Evolutionary conservation across 2,888 invertebrate genomes (phyloP).

Genomic region (Scotopteryx bipunctaria): DNA sequence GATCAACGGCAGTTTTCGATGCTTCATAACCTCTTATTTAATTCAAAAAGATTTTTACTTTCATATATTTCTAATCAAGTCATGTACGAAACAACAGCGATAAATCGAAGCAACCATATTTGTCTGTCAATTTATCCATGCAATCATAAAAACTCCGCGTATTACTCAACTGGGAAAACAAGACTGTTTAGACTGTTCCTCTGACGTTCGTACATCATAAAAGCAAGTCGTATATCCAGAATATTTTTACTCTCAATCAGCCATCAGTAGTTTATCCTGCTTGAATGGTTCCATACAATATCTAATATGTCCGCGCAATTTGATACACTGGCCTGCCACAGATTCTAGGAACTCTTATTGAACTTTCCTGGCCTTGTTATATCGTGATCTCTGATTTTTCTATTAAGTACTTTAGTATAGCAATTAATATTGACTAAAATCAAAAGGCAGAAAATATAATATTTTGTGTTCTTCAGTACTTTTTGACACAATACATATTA

Average conservation of each 20-base stretch:
- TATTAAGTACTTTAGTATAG: no score
- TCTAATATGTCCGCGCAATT: slow-evolving; percentile 39
- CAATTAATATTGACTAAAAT: no score
- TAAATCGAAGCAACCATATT: slow-evolving; percentile 6
- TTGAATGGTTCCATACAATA: slow-evolving; percentile 37
- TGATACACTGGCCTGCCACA: slow-evolving; percentile 28
- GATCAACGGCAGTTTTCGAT: no score
- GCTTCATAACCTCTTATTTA: no score
- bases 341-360: background rate
- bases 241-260: slow-evolving; percentile 36
- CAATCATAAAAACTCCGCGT: slow-evolving; percentile 25
- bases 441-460: no score
- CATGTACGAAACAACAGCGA: slow-evolving; percentile 11
- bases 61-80: no score
- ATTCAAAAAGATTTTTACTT: no score
- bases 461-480: no score
- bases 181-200: slow-evolving; percentile 29
- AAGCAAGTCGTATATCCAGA: slow-evolving; percentile 35
- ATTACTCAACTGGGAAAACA: slow-evolving; percentile 31
- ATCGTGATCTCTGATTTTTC: no score
- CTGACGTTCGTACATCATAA: slow-evolving; percentile 33
- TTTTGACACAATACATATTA: no score
- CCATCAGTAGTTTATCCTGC: slow-evolving; percentile 36
- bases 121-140: slow-evolving; percentile 19
- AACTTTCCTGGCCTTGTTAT: slow-evolving; percentile 3